These are phyloP conservation scores for Bubo blakistoni DNA, from an alignment of 2,113 vertebrate genomes.

Conservation along the genomic window DNA sequence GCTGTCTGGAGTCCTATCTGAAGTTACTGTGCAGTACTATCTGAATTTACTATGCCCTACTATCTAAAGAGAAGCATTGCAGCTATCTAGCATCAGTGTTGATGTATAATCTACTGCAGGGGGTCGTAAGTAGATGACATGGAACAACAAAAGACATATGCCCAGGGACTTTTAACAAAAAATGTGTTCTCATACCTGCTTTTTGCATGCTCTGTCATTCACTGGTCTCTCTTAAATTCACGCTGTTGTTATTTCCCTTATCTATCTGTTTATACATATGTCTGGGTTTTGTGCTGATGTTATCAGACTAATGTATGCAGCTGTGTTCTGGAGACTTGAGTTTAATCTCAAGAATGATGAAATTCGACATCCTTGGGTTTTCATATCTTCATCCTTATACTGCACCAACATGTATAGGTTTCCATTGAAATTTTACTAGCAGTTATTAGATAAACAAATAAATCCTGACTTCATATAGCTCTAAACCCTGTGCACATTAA, in stretches of 20 bases:
- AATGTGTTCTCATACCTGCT: fast-evolving
- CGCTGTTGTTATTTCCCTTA: background rate
- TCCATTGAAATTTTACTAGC: background rate
- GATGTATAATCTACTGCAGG: background rate
- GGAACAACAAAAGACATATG: background rate
- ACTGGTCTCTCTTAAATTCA: background rate
- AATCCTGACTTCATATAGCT: background rate
- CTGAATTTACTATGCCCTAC: background rate
- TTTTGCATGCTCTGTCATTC: background rate
- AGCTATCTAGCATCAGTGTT: background rate
- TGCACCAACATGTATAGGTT: background rate
- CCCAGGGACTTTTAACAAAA: background rate
- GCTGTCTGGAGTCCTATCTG: background rate
- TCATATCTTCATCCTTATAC: background rate
- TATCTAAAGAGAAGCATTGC: background rate
- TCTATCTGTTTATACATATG: background rate
- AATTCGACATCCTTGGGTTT: background rate
- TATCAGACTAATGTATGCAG: background rate
- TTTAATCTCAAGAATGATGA: background rate
- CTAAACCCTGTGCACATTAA: background rate
- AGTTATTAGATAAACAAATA: background rate
- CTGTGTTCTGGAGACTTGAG: background rate
- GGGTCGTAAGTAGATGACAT: background rate
- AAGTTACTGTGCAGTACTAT: background rate
- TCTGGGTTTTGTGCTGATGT: background rate